These are phyloP conservation scores for Aleiodes sp. DNA, from an alignment of 1,140 invertebrate species.

Conservation along the genomic window DNA sequence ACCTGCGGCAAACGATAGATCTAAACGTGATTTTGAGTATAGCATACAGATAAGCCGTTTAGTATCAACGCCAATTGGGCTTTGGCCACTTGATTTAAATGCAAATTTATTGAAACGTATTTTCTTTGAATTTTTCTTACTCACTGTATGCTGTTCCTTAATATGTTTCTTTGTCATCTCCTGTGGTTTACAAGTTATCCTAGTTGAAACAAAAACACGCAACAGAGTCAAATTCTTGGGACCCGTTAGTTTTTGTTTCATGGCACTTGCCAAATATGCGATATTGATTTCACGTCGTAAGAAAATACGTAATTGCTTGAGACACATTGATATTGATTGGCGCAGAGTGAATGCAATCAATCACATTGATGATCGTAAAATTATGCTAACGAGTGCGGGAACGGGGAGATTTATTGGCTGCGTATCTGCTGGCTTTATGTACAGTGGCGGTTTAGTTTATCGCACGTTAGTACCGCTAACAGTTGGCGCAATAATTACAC, in stretches of 20 bases:
- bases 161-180: background rate
- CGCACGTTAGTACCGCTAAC: slow-evolving; percentile 50
- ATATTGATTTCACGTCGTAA: background rate
- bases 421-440: slow-evolving; percentile 47
- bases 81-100: background rate
- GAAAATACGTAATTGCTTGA: background rate
- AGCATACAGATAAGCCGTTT: background rate
- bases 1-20: slow-evolving; percentile 17
- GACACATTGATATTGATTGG: slow-evolving; percentile 20
- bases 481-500: slow-evolving; percentile 22
- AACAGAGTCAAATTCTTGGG: background rate
- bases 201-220: background rate
- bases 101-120: background rate
- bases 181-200: background rate
- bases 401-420: slow-evolving; percentile 35
- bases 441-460: slow-evolving; percentile 52
- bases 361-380: slow-evolving; percentile 24
- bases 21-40: background rate
- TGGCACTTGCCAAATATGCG: background rate
- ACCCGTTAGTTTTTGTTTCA: background rate
- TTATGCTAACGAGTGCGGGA: slow-evolving; percentile 37
- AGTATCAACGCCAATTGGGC: background rate
- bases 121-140: slow-evolving; percentile 20
- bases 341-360: background rate
- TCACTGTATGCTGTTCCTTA: slow-evolving; percentile 8